Evolutionary conservation across 1,140 invertebrate species (phyloP), one percentile per base, ranked within the genome.

Genomic region (Ctenoplectra terminalis): DNA sequence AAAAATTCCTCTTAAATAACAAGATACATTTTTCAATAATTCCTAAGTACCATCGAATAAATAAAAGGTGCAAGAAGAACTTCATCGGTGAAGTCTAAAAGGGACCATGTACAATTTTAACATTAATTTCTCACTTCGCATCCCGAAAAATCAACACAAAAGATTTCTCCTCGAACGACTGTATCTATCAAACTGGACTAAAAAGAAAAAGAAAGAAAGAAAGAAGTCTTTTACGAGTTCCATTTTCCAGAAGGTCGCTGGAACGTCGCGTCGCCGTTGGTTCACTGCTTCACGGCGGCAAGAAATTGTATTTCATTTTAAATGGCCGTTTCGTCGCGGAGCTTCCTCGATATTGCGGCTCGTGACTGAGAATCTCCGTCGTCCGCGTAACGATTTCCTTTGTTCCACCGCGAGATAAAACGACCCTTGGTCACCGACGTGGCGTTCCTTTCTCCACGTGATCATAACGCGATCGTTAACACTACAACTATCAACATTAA

Each of bases 241-340:
- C 76, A 72, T 79, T 79, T 79, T 50, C 54, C 56, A 17, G 26
- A 17, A 37, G 56, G 31, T 26, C 31, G 15, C 7, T 29, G 29
- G 37, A 40, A 50, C 29, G 17, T 63, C 69, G 48, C 23, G 17
- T 37, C 60, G 60, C 46, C 73, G 60, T 75, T 48, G 58, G 61
- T 54, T 43, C 73, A 34, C 37, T n/a, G n/a, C 29, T 66, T 64
- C 74, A 11, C 34, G 13, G 31, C 20, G 40, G 67, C 1, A 8
- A 54, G 23, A 29, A 64, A 79, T 79, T 79, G 77, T 79, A 79
- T 79, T 73, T 79, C 77, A 79, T 79, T 72, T 79, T 79, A 72
- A 79, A 72, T 79, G 77, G 77, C n/a, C 77, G 77, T 79, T 79
- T 31, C 31, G 46, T 43, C 77, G 69, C 6, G 56, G 17, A 48